Conservation (phyloP, 1,140 invertebrate genomes). For the Zelostemma sp. region DNA sequence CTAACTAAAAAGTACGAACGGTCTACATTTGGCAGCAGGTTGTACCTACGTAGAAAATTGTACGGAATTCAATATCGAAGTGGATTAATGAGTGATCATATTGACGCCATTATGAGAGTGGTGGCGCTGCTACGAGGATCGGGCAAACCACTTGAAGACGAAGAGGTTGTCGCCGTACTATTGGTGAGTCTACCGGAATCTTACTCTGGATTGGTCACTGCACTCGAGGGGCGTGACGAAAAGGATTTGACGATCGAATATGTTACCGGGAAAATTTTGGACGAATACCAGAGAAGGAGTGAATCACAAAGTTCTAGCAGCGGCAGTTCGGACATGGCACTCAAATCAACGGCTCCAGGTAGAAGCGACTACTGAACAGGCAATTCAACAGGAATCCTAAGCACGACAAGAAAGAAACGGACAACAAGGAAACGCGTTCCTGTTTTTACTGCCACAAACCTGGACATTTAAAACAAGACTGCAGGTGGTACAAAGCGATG, state of each 20-base stretch:
- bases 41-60: slow-evolving; percentile 34
- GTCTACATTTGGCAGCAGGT: slow-evolving; percentile 32
- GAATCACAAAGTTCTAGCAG: slow-evolving; percentile 1
- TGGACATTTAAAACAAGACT: slow-evolving; percentile 24
- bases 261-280: slow-evolving; percentile 30
- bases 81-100: slow-evolving; percentile 26
- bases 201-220: slow-evolving; percentile 37
- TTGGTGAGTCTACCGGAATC: slow-evolving; percentile 40
- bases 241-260: slow-evolving; percentile 44
- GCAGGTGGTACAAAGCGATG: not conserved
- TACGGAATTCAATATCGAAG: slow-evolving; percentile 18
- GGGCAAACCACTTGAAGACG: slow-evolving; percentile 35
- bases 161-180: slow-evolving; percentile 41
- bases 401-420: not conserved
- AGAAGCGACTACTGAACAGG: not conserved
- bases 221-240: slow-evolving; percentile 41
- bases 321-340: slow-evolving; percentile 6
- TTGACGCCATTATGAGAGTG: slow-evolving; percentile 35
- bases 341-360: slow-evolving; percentile 1
- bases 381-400: not conserved
- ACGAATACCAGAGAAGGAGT: slow-evolving; percentile 22
- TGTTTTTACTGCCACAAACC: slow-evolving; percentile 25
- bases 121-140: slow-evolving; percentile 34
- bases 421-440: slow-evolving; percentile 10
- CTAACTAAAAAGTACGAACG: slow-evolving; percentile 30